These are phyloP conservation scores for Kryphioiulus occultus DNA, from an alignment of 2,888 invertebrate species.

Conservation along the genomic window DNA sequence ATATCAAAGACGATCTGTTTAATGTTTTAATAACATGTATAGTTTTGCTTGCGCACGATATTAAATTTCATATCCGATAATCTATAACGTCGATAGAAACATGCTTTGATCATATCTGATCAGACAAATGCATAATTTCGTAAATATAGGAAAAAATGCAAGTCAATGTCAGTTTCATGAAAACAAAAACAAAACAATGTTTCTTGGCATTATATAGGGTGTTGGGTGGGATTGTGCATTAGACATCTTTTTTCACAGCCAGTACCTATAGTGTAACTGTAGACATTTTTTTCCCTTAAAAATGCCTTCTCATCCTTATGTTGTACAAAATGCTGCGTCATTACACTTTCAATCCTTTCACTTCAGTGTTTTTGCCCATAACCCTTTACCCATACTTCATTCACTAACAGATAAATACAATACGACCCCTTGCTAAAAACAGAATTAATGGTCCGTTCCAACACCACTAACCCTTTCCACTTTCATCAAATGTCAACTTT, in stretches of 20 bases:
- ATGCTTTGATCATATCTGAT: too few species aligned
- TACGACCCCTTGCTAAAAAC: background rate
- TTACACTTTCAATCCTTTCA: background rate
- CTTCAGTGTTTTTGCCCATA: background rate
- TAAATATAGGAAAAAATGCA: too few species aligned
- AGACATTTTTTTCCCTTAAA: background rate
- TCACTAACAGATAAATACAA: background rate
- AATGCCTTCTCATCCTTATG: background rate
- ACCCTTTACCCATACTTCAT: background rate
- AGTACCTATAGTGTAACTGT: background rate
- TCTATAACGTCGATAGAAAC: too few species aligned
- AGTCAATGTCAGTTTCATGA: too few species aligned
- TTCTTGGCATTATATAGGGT: too few species aligned
- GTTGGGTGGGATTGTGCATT: too few species aligned
- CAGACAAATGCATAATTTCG: too few species aligned
- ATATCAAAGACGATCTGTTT: too few species aligned
- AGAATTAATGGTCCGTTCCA: background rate
- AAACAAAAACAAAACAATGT: too few species aligned
- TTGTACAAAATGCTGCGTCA: background rate
- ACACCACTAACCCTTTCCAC: background rate
- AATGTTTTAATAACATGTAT: too few species aligned
- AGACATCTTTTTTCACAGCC: background rate
- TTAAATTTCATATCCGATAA: too few species aligned
- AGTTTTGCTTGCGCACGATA: too few species aligned
- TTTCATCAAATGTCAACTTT: background rate